phyloP scores from a whole-genome alignment of 2,113 vertebrate species.

The Mustela lutreola region DNA sequence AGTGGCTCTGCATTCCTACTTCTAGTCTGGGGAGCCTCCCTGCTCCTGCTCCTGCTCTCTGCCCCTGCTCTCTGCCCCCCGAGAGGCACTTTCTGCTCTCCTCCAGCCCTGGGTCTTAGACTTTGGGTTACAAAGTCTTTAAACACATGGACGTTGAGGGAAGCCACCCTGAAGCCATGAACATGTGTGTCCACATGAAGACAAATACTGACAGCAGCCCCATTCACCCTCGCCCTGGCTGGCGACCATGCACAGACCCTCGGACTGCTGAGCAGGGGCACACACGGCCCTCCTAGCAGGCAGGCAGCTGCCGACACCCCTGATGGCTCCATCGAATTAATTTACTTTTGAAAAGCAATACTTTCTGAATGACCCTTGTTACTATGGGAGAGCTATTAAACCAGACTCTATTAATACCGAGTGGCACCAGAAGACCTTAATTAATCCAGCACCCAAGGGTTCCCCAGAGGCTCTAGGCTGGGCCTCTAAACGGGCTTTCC shows the following conservation, averaged over 20 bases:
- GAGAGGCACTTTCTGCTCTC: neutral
- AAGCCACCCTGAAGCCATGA: too few species aligned
- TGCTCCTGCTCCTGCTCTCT: too few species aligned
- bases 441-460: neutral
- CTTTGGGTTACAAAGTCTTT: neutral
- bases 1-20: neutral
- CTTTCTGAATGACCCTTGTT: neutral
- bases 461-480: neutral
- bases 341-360: neutral
- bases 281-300: neutral
- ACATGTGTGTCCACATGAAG: rapidly evolving
- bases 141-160: neutral
- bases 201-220: too few species aligned
- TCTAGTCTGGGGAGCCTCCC: too few species aligned
- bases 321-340: neutral
- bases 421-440: neutral
- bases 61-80: too few species aligned
- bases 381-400: neutral
- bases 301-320: neutral
- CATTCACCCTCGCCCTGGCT: rapidly evolving
- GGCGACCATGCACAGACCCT: rapidly evolving
- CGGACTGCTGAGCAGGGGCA: rapidly evolving
- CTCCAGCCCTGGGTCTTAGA: too few species aligned
- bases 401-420: too few species aligned
- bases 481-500: neutral